phyloP scores from a whole-genome alignment of 2,888 invertebrate genomes.

The Pyrrhosoma nymphula region DNA sequence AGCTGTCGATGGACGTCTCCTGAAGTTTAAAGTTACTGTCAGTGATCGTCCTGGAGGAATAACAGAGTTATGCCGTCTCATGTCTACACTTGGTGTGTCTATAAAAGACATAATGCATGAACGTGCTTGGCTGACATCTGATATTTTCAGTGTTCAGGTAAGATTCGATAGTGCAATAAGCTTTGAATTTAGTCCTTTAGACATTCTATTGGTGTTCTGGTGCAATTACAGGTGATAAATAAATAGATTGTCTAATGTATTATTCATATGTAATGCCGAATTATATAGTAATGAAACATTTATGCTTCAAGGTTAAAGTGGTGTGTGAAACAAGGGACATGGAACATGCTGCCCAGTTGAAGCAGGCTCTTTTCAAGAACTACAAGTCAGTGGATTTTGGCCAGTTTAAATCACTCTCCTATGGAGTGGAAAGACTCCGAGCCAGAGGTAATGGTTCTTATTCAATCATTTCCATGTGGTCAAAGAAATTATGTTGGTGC shows the following conservation, averaged over 20 bases:
- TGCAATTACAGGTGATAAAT: too few relatives aligned
- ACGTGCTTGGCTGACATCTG: conserved; percentile 94
- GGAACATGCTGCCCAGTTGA: conserved; percentile 85
- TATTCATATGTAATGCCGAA: background rate
- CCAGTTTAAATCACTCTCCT: conserved; percentile 70
- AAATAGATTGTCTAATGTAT: background rate
- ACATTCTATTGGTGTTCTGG: background rate
- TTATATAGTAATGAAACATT: conserved; percentile 73
- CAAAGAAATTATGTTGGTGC: background rate
- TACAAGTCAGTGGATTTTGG: conserved; percentile 82
- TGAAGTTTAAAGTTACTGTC: conserved; percentile 87
- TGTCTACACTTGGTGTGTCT: conserved; percentile 89
- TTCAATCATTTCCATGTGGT: background rate
- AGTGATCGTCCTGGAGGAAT: conserved; percentile 94
- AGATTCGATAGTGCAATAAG: conserved; percentile 56
- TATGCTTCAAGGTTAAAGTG: conserved; percentile 86
- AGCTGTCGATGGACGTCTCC: conserved; percentile 90
- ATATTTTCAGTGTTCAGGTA: conserved; percentile 90
- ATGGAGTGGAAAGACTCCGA: conserved; percentile 19
- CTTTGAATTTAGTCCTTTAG: background rate
- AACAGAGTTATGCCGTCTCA: conserved; percentile 88
- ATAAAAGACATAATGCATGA: conserved; percentile 98
- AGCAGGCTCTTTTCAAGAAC: conserved; percentile 79
- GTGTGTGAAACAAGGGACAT: conserved; percentile 93
- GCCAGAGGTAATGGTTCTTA: background rate